phyloP scores from a whole-genome alignment of 2,888 invertebrate genomes.

The Trichogramma evanescens region DNA sequence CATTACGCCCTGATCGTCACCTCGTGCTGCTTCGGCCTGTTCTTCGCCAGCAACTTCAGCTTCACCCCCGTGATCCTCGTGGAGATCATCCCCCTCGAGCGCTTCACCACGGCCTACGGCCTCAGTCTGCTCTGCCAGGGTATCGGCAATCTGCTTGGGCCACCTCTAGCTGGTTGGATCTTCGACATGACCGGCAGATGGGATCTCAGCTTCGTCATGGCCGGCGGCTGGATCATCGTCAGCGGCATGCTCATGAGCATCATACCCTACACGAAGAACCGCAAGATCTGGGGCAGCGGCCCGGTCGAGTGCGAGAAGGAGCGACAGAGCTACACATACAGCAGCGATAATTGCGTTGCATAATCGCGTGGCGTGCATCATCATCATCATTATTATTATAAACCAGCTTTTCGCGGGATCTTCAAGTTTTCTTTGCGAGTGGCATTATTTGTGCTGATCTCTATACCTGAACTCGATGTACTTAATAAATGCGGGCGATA shows the following conservation, averaged over 20 bases:
- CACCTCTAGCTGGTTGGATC: constrained; percentile 78
- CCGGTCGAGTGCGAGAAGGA: constrained; percentile 50
- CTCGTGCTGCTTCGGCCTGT: constrained; percentile 73
- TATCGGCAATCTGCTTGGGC: constrained; percentile 84
- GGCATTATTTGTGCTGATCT: too few relatives aligned
- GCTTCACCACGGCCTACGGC: constrained; percentile 89
- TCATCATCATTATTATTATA: too few relatives aligned
- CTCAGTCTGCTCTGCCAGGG: constrained; percentile 84
- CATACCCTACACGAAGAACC: constrained; percentile 62
- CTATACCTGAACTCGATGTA: too few relatives aligned
- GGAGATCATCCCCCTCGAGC: constrained; percentile 79
- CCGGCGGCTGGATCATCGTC: constrained; percentile 73
- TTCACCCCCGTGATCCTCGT: constrained; percentile 86
- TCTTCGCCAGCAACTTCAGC: constrained; percentile 86
- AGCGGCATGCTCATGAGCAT: constrained; percentile 65
- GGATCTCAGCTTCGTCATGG: constrained; percentile 73
- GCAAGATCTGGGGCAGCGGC: constrained; percentile 54
- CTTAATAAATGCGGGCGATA: too few relatives aligned
- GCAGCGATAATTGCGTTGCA: background rate
- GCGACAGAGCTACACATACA: constrained; percentile 31
- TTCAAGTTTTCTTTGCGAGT: too few relatives aligned
- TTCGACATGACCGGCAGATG: constrained; percentile 65
- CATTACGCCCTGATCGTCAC: constrained; percentile 51
- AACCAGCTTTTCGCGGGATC: too few relatives aligned
- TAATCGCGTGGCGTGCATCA: too few relatives aligned